Base-by-base conservation (phyloP, 2,113 vertebrate genomes). In the Cephalopholis sonnerati region DNA sequence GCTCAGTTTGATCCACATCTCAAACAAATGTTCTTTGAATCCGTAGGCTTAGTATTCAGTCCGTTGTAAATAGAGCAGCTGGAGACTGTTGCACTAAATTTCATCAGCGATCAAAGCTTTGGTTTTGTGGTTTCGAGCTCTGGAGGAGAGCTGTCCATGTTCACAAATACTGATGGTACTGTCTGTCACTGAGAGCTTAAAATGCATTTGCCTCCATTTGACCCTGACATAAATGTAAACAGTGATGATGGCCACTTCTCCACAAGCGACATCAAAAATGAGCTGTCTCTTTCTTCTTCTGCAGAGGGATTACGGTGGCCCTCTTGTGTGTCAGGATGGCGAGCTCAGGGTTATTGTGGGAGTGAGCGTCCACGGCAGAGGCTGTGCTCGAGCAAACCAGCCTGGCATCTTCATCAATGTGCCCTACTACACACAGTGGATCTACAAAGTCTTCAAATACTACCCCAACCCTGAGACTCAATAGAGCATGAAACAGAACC, bases 261-360 rank as follows among this genome's bases (percentile, higher is more conserved):
- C 61, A 32, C 69, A 24, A 51, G 36, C 68, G 20, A 77, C 1
- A 3, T 18, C 68, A 22, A 55, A 80, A 83, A 83, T 63, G 24
- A 76, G 71, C 24, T 20, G 10, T 68, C 53, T 91, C 74, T 84
- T 91, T 89, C 50, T 73, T 76, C 51, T 74, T 54, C 72, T 62
- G 58, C 91, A 99, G 98, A 88, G 97, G 80, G 98, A 99, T 94
- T 99, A 99, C 12, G 98, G 98, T 7, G 98, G 98, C 55, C 98
- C 98, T 17, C 94, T 99, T 68, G 95, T 99, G 76, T 99, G 98
- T 88, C 97, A 97, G 86, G 97, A 98, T n/a, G 96, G 97, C 51
- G 96, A 96, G 46, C 96, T 96, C 91, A 97, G 95, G 91, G 96
- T 99, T 62, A 96, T 99, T n/a, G 95, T 97, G 48, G 98, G 98